These are phyloP conservation scores for Drosophila aff. DNA, from an alignment of 1,140 invertebrate genomes.

Conservation along the genomic window DNA sequence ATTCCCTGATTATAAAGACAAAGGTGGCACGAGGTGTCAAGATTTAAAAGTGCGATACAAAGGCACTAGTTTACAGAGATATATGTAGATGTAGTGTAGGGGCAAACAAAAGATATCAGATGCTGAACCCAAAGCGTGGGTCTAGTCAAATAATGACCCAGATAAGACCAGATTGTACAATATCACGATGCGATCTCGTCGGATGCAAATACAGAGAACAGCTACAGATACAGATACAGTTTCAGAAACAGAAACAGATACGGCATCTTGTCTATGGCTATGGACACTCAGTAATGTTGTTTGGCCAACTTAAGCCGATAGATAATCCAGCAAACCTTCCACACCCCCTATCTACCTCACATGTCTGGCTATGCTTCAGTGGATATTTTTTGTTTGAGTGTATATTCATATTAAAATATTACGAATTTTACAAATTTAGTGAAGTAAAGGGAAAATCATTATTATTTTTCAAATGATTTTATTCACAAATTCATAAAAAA, in stretches of 20 bases:
- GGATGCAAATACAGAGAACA: conserved; percentile 9
- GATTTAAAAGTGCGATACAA: conserved; percentile 7
- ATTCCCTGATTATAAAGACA: conserved; percentile 6
- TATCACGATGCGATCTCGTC: conserved; percentile 25
- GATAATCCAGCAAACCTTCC: conserved; percentile 3
- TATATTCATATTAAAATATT: background rate
- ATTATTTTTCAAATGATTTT: background rate
- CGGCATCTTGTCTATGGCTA: conserved; percentile 10
- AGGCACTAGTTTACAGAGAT: conserved; percentile 5
- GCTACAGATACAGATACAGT: conserved; percentile 13
- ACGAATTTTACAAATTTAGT: background rate
- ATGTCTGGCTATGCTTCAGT: conserved; percentile 17
- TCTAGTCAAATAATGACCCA: conserved; percentile 61
- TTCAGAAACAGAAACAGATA: conserved; percentile 34
- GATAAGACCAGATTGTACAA: conserved; percentile 70
- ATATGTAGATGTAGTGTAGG: background rate
- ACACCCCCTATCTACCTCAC: too few relatives aligned
- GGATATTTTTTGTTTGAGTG: background rate
- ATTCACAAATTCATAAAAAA: background rate
- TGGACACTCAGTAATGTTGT: conserved; percentile 30
- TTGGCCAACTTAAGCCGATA: conserved; percentile 23
- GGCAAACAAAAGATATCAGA: conserved; percentile 28
- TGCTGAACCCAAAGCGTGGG: conserved; percentile 35
- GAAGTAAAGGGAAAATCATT: too few relatives aligned
- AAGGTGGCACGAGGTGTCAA: conserved; percentile 22